A percentile compares a stretch with the other conserved stretches of the same genome.
phyloP scores from a whole-genome alignment of 2,888 invertebrate genomes.

The Sminthurinus aureus region DNA sequence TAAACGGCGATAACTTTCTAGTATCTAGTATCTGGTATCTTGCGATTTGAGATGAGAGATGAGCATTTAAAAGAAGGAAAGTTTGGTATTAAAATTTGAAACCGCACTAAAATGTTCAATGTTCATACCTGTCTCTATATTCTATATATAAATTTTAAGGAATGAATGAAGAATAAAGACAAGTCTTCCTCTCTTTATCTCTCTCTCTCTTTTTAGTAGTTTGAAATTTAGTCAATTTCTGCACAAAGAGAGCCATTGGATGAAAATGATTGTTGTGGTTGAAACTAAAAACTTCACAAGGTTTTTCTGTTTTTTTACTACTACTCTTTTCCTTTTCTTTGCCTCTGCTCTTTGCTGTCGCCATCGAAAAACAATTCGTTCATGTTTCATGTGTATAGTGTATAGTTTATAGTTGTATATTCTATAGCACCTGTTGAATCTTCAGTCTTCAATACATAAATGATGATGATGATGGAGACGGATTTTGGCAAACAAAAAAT shows the following conservation, averaged over 20 bases:
- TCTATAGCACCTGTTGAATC: slow-evolving; percentile 33
- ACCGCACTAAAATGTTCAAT: neutral
- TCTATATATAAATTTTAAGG: too few relatives aligned
- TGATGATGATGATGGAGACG: slow-evolving; percentile 14
- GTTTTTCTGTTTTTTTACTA: slow-evolving; percentile 28
- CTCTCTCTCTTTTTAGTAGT: neutral
- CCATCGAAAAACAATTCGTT: slow-evolving; percentile 31
- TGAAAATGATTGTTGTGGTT: slow-evolving; percentile 18
- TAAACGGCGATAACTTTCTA: neutral
- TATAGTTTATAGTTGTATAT: slow-evolving; percentile 21
- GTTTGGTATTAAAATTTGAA: neutral
- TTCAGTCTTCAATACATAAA: slow-evolving; percentile 13
- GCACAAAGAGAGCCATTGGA: slow-evolving; percentile 16
- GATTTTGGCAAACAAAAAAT: slow-evolving; percentile 35
- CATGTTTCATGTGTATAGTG: neutral
- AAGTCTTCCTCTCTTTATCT: too few relatives aligned
- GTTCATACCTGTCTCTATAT: neutral
- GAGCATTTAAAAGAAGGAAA: neutral
- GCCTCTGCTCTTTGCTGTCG: slow-evolving; percentile 5
- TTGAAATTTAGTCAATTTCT: slow-evolving; percentile 22
- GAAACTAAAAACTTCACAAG: slow-evolving; percentile 27
- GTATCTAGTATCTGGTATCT: too few relatives aligned
- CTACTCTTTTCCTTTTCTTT: slow-evolving; percentile 10
- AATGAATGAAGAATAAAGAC: too few relatives aligned
- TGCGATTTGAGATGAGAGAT: neutral